Percentiles rank a stretch among this genome's conserved stretches.
Conservation (phyloP, 2,888 invertebrate species). For the Campoplex capitator region DNA sequence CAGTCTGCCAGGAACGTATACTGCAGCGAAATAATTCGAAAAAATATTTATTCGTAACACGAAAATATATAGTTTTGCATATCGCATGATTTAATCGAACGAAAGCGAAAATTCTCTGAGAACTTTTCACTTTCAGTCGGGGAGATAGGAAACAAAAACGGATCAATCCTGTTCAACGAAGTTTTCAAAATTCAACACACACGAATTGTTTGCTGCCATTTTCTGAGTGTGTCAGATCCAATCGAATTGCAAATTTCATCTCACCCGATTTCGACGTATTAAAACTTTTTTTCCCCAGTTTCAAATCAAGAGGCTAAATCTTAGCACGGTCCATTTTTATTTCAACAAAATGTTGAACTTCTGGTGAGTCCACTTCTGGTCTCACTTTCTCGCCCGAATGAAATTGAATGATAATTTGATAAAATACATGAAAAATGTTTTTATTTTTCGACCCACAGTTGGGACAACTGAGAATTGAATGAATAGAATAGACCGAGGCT, state of each 20-base stretch:
- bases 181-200: neutral
- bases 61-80: too few species aligned
- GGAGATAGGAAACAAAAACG: neutral
- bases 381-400: too few species aligned
- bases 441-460: too few species aligned
- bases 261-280: too few species aligned
- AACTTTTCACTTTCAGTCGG: neutral
- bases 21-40: conserved; percentile 85
- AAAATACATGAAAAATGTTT: too few species aligned
- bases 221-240: neutral
- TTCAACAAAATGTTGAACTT: neutral
- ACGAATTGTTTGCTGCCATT: neutral
- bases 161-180: neutral
- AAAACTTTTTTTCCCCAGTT: neutral
- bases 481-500: neutral
- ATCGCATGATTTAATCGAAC: too few species aligned
- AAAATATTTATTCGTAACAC: neutral
- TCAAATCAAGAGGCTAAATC: neutral
- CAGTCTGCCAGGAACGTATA: conserved; percentile 96
- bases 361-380: too few species aligned
- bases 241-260: too few species aligned
- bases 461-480: neutral
- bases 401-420: too few species aligned
- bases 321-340: neutral
- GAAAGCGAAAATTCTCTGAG: too few species aligned